phyloP scores from a whole-genome alignment of 2,888 invertebrate genomes.

The Dysmachus trigonus region DNA sequence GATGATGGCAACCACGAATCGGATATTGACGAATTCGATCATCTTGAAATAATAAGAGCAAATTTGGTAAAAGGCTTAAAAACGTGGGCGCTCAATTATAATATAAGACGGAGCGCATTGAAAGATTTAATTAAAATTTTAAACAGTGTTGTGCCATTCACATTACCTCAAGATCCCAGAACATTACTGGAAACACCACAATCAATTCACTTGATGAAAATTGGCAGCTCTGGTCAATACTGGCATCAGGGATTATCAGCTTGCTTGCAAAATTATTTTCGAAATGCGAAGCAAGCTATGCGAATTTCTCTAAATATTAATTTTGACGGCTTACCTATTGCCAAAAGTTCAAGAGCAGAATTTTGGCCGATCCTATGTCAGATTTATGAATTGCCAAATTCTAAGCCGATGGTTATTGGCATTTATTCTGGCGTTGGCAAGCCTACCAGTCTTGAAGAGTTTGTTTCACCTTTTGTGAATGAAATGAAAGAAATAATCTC shows the following conservation, averaged over 20 bases:
- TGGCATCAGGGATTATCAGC: slow-evolving; percentile 17
- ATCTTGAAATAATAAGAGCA: too few relatives aligned
- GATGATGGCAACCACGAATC: too few relatives aligned
- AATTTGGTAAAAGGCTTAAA: too few relatives aligned
- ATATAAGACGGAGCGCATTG: too few relatives aligned
- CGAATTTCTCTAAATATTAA: slow-evolving; percentile 9
- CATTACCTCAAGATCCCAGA: too few relatives aligned
- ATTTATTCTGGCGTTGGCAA: slow-evolving; percentile 1
- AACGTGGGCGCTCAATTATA: too few relatives aligned
- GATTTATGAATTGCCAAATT: neutral
- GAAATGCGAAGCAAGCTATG: neutral
- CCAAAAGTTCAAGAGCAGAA: neutral
- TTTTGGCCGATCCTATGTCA: slow-evolving; percentile 3
- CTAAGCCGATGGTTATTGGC: slow-evolving; percentile 22
- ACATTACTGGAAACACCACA: too few relatives aligned
- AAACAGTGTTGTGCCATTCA: too few relatives aligned
- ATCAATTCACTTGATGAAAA: neutral
- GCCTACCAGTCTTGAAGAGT: neutral
- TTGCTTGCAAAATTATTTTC: neutral
- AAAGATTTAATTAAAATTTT: too few relatives aligned
- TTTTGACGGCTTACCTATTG: slow-evolving; percentile 1
- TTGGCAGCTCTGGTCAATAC: slow-evolving; percentile 4
- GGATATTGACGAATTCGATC: too few relatives aligned
- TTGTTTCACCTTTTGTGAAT: too few relatives aligned
- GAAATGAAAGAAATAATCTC: too few relatives aligned